Conservation (phyloP, 2,797 vertebrate species). For the Channa striata region DNA sequence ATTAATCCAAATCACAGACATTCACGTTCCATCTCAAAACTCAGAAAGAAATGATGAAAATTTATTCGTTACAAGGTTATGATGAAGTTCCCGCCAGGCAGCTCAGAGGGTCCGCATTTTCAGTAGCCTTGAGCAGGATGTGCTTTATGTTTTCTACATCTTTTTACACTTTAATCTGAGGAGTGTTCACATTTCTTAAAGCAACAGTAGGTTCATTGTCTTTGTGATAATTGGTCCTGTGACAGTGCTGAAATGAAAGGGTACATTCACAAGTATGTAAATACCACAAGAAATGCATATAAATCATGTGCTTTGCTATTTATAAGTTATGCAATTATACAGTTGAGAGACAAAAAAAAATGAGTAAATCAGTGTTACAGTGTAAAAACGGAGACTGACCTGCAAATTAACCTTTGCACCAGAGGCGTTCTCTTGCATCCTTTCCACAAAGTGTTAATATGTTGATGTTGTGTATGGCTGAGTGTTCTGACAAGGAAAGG, state of each 20-base stretch:
- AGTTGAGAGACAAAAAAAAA: constrained; percentile 29
- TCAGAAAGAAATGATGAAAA: constrained; percentile 67
- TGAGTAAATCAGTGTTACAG: constrained; percentile 16
- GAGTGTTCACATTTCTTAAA: constrained; percentile 71
- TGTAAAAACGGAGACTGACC: constrained; percentile 65
- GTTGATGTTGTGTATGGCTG: constrained; percentile 85
- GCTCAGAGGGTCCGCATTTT: constrained; percentile 65
- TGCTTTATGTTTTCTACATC: constrained; percentile 75
- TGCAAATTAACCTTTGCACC: constrained; percentile 62
- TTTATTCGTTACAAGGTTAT: constrained; percentile 77
- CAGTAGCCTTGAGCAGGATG: constrained; percentile 69
- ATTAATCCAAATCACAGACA: constrained; percentile 69
- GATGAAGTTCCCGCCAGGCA: constrained; percentile 73
- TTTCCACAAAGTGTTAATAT: constrained; percentile 64
- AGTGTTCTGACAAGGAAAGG: constrained; percentile 81
- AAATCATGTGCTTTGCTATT: constrained; percentile 22
- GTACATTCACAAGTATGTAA: constrained; percentile 10
- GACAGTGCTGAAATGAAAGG: constrained; percentile 69
- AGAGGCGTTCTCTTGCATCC: constrained; percentile 43
- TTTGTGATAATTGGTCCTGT: constrained; percentile 73
- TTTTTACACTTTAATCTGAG: constrained; percentile 76
- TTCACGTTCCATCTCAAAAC: constrained; percentile 58
- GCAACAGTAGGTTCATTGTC: constrained; percentile 70
- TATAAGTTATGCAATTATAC: constrained; percentile 24
- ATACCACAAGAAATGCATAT: constrained; percentile 15